These are phyloP conservation scores for Herminia tarsipennalis DNA, from an alignment of 2,888 invertebrate genomes.

Conservation along the genomic window DNA sequence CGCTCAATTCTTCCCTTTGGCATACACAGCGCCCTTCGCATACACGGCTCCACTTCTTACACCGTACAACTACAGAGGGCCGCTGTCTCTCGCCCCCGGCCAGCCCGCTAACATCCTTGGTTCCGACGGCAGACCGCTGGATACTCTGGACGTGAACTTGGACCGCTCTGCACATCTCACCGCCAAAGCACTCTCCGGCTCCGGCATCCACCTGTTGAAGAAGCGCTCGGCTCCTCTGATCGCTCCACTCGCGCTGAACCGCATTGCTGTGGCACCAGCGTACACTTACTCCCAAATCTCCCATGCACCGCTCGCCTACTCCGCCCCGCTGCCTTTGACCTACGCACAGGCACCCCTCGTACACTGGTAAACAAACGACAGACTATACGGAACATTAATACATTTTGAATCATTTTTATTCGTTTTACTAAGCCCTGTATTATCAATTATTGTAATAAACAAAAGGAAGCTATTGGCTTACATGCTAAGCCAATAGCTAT, in stretches of 20 bases:
- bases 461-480: too few relatives aligned
- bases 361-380: conserved; percentile 33
- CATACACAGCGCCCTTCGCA: conserved; percentile 38
- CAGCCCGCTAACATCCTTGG: conserved; percentile 74
- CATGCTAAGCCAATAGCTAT: too few relatives aligned
- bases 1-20: conserved; percentile 35
- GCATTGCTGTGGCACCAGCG: conserved; percentile 14
- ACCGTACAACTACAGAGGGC: conserved; percentile 68
- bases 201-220: conserved; percentile 57
- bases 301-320: conserved; percentile 41
- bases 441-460: too few relatives aligned
- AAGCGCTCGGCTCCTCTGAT: conserved; percentile 62
- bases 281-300: conserved; percentile 2
- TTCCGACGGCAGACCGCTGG: conserved; percentile 74
- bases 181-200: conserved; percentile 57
- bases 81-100: conserved; percentile 73
- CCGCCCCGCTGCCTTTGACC: conserved; percentile 21
- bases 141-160: conserved; percentile 75
- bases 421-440: too few relatives aligned
- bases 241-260: conserved; percentile 18
- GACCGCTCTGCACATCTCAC: conserved; percentile 71
- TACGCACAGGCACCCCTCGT: conserved; percentile 4
- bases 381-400: background rate
- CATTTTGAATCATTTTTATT: too few relatives aligned
- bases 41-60: conserved; percentile 26